A percentile compares a stretch with the other conserved stretches of the same genome.
Conservation (phyloP, 2,888 invertebrate genomes). For the Priapulus caudatus region DNA sequence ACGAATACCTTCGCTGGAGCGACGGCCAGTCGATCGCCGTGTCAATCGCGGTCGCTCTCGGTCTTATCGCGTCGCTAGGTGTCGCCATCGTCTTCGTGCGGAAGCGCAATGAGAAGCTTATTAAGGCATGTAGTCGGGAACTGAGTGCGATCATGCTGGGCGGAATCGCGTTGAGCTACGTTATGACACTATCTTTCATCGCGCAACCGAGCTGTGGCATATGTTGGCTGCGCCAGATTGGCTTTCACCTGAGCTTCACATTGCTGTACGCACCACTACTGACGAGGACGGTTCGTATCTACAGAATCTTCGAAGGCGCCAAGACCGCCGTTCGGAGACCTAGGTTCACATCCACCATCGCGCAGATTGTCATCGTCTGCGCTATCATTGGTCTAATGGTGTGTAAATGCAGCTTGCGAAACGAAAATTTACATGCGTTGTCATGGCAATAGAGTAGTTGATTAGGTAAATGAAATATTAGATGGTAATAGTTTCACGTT, state of each 20-base stretch:
- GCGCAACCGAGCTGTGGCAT: constrained; percentile 15
- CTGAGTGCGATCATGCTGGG: constrained; percentile 21
- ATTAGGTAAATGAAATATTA: too few species aligned
- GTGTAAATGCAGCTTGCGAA: too few species aligned
- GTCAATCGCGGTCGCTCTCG: constrained; percentile 12
- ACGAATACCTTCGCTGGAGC: constrained; percentile 6
- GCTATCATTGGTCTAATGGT: background rate
- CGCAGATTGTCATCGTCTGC: background rate
- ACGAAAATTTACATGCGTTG: too few species aligned
- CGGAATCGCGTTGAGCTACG: constrained; percentile 21
- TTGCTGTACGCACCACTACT: constrained; percentile 23
- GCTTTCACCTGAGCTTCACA: constrained; percentile 24
- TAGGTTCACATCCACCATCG: background rate
- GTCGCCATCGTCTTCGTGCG: constrained; percentile 17
- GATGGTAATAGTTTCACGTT: too few species aligned
- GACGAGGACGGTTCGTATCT: constrained; percentile 25
- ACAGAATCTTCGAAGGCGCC: constrained; percentile 20
- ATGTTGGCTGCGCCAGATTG: constrained; percentile 20
- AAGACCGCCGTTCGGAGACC: background rate
- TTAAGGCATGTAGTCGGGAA: constrained; percentile 25
- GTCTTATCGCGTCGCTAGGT: constrained; percentile 12
- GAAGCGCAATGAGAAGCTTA: constrained; percentile 20
- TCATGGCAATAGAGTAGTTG: too few species aligned
- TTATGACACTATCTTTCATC: constrained; percentile 17
- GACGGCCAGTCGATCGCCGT: constrained; percentile 15